phyloP scores from a whole-genome alignment of 1,140 invertebrate genomes.

The Caenorhabditis briggsae region DNA sequence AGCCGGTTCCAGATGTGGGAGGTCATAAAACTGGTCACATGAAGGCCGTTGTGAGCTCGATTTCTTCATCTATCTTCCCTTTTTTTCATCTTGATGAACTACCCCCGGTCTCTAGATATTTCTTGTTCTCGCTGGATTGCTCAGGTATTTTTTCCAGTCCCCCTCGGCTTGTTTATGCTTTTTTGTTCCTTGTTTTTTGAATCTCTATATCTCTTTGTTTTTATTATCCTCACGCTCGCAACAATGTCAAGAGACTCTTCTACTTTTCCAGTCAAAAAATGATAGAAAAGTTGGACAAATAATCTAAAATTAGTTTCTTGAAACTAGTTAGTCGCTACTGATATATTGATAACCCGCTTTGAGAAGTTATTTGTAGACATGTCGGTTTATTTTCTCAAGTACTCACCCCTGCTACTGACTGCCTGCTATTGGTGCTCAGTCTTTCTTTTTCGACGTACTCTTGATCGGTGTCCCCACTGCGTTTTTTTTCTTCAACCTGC shows the following conservation, averaged over 20 bases:
- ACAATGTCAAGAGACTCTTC: background rate
- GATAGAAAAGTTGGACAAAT: background rate
- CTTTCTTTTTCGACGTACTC: slow-evolving; percentile 48
- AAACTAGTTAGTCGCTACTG: slow-evolving; percentile 32
- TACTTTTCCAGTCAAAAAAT: background rate
- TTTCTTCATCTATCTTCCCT: background rate
- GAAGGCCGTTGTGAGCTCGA: slow-evolving; percentile 1
- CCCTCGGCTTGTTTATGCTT: slow-evolving; percentile 20
- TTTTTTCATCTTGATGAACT: slow-evolving; percentile 2
- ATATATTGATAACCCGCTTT: slow-evolving; percentile 48
- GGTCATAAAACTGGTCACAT: slow-evolving; percentile 49
- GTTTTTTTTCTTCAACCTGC: background rate
- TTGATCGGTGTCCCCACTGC: slow-evolving; percentile 37
- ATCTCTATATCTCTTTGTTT: slow-evolving; percentile 45
- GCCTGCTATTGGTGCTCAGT: slow-evolving; percentile 53
- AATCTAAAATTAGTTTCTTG: slow-evolving; percentile 33
- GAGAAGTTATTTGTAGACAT: slow-evolving; percentile 54
- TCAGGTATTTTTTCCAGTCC: slow-evolving; percentile 33
- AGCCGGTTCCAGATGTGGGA: slow-evolving; percentile 44
- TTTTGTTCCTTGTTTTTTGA: slow-evolving; percentile 4
- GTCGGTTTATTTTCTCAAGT: slow-evolving; percentile 52
- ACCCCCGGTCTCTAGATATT: background rate
- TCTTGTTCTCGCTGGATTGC: background rate
- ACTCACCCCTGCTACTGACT: slow-evolving; percentile 48
- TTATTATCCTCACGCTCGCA: slow-evolving; percentile 7